Base-by-base conservation (phyloP, 2,888 invertebrate species). In the Nomada fabriciana region DNA sequence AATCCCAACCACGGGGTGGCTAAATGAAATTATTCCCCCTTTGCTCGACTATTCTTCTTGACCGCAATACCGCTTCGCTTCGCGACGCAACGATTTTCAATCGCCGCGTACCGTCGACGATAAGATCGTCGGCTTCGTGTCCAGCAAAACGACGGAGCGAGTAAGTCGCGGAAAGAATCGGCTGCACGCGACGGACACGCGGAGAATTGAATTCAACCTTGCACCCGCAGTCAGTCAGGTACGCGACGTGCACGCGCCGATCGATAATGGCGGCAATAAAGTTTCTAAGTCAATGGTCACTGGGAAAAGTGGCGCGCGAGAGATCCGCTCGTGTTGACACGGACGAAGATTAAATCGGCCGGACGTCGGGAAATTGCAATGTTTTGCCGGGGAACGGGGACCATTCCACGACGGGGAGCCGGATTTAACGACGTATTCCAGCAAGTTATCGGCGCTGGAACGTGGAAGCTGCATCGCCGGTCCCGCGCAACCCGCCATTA, bases 231-330 rank as follows among this genome's bases (percentile, higher is more conserved):
- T 36, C 25, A 10, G 10, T 20, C 23, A 63, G 25, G 42, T 69
- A 7, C 13, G 13, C 64, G 65, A 52, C 20, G 36, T 36, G 23
- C 25, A 64, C 55, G 20, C 20, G 52, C 36, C 15, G 76, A 61
- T 76, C 80, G 75, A 59, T 85, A 85, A 85, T 73, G 77, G 79
- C 43, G 73, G 79, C 72, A 75, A 77, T 85, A 76, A 85, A 85
- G 70, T 73, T 72, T 43, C 63, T 42, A 67, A 60, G 67, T 69
- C 73, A 65, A 64, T 43, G 81, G 68, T 81, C 77, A 60, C 65
- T 9, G 65, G 43, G 65, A 59, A 70, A 64, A 76, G 23, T 69
- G 69, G 52, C 52, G 50, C 70, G 2, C 10, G 36, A 20, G 50
- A 18, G 18, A 10, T 1, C n/a, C 9, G 69, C 13, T 65, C 50